These are phyloP conservation scores for Danaus melanippus DNA, from an alignment of 1,140 invertebrate species.

Conservation along the genomic window DNA sequence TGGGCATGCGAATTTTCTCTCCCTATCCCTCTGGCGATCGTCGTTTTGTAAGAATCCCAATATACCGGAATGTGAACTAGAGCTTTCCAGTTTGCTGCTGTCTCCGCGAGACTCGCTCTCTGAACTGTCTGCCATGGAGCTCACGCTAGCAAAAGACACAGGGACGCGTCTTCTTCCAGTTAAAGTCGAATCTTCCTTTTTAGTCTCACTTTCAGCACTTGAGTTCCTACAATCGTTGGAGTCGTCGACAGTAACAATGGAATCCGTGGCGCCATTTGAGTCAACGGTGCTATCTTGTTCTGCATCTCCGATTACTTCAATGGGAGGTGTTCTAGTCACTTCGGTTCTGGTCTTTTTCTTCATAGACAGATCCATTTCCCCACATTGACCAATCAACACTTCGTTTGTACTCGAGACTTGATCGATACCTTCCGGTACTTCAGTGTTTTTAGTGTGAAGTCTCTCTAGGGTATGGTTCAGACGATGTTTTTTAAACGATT, in stretches of 20 bases:
- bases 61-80: conserved; percentile 75
- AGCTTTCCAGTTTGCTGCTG: conserved; percentile 48
- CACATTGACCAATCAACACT: conserved; percentile 69
- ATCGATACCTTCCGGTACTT: conserved; percentile 71
- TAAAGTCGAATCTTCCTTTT: conserved; percentile 41
- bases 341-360: conserved; percentile 53
- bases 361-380: conserved; percentile 69
- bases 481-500: conserved; percentile 91
- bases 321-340: conserved; percentile 36
- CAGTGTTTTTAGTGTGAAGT: conserved; percentile 77
- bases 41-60: conserved; percentile 77
- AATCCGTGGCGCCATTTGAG: conserved; percentile 68
- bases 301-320: conserved; percentile 61
- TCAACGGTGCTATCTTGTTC: conserved; percentile 82
- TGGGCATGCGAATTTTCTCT: conserved; percentile 85
- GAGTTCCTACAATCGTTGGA: conserved; percentile 55
- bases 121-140: conserved; percentile 68
- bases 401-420: conserved; percentile 83
- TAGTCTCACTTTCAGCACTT: conserved; percentile 50
- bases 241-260: conserved; percentile 59
- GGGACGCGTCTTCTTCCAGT: conserved; percentile 47
- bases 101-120: conserved; percentile 58
- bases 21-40: conserved; percentile 78
- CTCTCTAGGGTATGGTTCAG: conserved; percentile 88
- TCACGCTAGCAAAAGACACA: conserved; percentile 67